Evolutionary conservation across 1,140 invertebrate species (phyloP).

Genomic region (Drosophila athabasca): DNA sequence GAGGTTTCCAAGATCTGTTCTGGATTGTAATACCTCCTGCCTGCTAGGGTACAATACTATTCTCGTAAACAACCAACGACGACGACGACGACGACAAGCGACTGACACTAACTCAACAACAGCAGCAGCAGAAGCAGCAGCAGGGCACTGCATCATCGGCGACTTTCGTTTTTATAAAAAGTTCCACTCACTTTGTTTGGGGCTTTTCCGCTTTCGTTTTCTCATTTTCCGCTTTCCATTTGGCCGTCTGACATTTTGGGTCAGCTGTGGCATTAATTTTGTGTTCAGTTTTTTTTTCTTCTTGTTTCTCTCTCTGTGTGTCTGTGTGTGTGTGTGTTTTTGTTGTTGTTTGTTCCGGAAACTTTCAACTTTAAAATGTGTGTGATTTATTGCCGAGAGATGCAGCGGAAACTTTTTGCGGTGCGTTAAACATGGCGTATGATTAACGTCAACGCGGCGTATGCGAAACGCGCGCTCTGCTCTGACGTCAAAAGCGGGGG

Average conservation of each 20-base stretch:
- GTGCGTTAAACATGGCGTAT: constrained; percentile 76
- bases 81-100: constrained; percentile 1
- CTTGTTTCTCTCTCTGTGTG: not conserved
- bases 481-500: not conserved
- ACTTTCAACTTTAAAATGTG: constrained; percentile 60
- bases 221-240: constrained; percentile 29
- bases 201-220: constrained; percentile 57
- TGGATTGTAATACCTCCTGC: too few species aligned
- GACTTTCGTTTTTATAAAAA: constrained; percentile 59
- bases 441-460: constrained; percentile 75
- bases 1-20: too few species aligned
- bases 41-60: not conserved
- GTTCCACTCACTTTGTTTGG: constrained; percentile 33
- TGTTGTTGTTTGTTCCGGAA: not conserved
- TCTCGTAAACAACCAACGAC: constrained; percentile 14
- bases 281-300: constrained; percentile 15
- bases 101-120: constrained; percentile 47
- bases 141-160: constrained; percentile 39
- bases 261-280: constrained; percentile 79
- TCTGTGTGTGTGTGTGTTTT: not conserved
- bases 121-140: constrained; percentile 1
- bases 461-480: constrained; percentile 57
- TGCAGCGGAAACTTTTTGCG: constrained; percentile 58
- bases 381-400: constrained; percentile 68
- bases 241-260: constrained; percentile 69